Percentiles rank a stretch among this genome's conserved stretches.
Conservation (phyloP, 2,888 invertebrate species). For the Ophioninae sp. region DNA sequence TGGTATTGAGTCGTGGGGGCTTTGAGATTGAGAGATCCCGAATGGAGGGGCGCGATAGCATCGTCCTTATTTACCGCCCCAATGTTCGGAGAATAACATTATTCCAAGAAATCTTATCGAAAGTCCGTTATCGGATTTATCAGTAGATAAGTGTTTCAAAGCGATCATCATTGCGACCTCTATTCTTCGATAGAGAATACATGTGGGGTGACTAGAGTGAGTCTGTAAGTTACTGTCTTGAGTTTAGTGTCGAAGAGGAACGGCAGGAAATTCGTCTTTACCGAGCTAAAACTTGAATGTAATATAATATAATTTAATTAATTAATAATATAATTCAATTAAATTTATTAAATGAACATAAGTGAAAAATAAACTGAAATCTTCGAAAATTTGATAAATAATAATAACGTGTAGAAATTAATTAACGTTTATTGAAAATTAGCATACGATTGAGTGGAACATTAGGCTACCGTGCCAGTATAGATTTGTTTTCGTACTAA, state of each 20-base stretch:
- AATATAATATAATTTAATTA: too few species aligned
- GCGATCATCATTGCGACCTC: conserved; percentile 36
- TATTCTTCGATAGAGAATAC: conserved; percentile 24
- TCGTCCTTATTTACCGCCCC: conserved; percentile 42
- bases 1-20: conserved; percentile 19
- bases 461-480: too few species aligned
- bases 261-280: conserved; percentile 27
- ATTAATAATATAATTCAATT: too few species aligned
- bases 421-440: too few species aligned
- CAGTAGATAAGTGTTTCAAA: conserved; percentile 31
- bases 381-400: too few species aligned
- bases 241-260: conserved; percentile 2
- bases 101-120: conserved; percentile 69
- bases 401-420: too few species aligned
- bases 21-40: conserved; percentile 38
- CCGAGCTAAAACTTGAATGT: neutral
- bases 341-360: too few species aligned
- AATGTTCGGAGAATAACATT: conserved; percentile 68
- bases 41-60: conserved; percentile 6
- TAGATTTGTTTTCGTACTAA: too few species aligned
- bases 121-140: conserved; percentile 69
- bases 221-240: neutral
- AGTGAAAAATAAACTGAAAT: too few species aligned
- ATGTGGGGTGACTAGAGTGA: neutral
- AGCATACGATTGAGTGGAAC: too few species aligned